phyloP scores from a whole-genome alignment of 2,888 invertebrate genomes.

The Bellardia pandia region DNA sequence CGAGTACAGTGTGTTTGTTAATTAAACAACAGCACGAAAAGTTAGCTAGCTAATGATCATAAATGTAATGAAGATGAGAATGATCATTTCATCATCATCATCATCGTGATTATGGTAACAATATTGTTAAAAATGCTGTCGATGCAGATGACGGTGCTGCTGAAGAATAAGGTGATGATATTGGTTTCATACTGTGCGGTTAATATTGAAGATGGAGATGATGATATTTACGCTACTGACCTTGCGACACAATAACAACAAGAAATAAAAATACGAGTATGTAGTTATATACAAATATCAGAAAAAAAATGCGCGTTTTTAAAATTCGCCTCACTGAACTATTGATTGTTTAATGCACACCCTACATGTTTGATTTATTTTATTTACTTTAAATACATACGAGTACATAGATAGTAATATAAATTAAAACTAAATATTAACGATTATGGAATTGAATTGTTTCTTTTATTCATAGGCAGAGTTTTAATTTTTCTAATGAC shows the following conservation, averaged over 20 bases:
- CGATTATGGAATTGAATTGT: too few species aligned
- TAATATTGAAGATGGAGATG: conserved; percentile 33
- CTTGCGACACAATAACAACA: conserved; percentile 65
- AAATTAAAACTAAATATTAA: too few species aligned
- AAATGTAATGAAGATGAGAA: not conserved
- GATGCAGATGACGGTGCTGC: conserved; percentile 7
- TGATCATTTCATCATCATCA: not conserved
- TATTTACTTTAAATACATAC: too few species aligned
- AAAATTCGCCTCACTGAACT: conserved; percentile 22
- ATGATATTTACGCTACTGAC: conserved; percentile 59
- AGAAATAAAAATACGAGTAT: not conserved
- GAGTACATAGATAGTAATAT: too few species aligned
- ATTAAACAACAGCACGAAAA: conserved; percentile 52
- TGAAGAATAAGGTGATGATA: conserved; percentile 4
- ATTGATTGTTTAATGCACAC: not conserved
- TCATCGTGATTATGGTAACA: conserved; percentile 10
- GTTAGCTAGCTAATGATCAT: conserved; percentile 42
- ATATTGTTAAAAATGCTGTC: not conserved
- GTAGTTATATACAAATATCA: not conserved
- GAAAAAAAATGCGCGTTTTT: conserved; percentile 42
- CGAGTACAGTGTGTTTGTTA: conserved; percentile 42
- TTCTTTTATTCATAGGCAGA: too few species aligned
- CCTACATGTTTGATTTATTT: conserved; percentile 1
- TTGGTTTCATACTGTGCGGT: conserved; percentile 4
- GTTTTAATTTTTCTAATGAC: too few species aligned